Base-by-base conservation (phyloP, 64 coral and sea anemone genomes). In the Pocillopora damicornis region DNA sequence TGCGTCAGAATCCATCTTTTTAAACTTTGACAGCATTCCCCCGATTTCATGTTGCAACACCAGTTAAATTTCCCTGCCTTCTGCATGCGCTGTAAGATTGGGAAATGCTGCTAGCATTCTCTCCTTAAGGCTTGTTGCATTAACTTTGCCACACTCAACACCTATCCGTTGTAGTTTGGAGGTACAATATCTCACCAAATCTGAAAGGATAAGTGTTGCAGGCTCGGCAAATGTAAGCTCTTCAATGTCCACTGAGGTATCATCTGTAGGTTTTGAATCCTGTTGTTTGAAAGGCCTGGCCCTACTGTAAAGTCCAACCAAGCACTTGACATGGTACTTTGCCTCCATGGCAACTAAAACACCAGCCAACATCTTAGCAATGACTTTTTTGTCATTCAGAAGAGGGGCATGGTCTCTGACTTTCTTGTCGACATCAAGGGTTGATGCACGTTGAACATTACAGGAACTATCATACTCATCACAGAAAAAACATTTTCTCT, bases 191-290 rank as follows among this genome's bases (percentile, higher is more conserved):
- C 74, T 89, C 14, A 79, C 87, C 13, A 89, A 10, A 77, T 93
- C 87, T 2, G 92, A 76, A 64, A 93, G 91, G 15, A 59, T 74
- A n/a, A 93, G 63, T 23, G 89, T 42, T 18, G 80, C 69, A 17
- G 78, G 69, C 65, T 89, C 79, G 17, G 86, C 66, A 93, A 93
- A 93, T 22, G 87, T 87, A 26, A 93, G 82, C 38, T 93, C 92
- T 25, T 82, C 78, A 17, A 90, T 9, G 11, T 76, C 25, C 10
- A 89, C 14, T 11, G 60, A 36, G 59, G 58, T 22, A 65, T 62
- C 37, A 16, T 42, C 25, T 30, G 76, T 35, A 79, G 59, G 16
- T 11, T 66, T 68, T 58, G 58, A 20, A 36, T 37, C 13, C 14
- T 80, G 42, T 9, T 60, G 51, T 38, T 56, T 30, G 14, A 72